Percentiles rank a stretch among this genome's conserved stretches.
These are phyloP conservation scores for Drosophila algonquin DNA, from an alignment of 2,888 invertebrate species.

Conservation along the genomic window DNA sequence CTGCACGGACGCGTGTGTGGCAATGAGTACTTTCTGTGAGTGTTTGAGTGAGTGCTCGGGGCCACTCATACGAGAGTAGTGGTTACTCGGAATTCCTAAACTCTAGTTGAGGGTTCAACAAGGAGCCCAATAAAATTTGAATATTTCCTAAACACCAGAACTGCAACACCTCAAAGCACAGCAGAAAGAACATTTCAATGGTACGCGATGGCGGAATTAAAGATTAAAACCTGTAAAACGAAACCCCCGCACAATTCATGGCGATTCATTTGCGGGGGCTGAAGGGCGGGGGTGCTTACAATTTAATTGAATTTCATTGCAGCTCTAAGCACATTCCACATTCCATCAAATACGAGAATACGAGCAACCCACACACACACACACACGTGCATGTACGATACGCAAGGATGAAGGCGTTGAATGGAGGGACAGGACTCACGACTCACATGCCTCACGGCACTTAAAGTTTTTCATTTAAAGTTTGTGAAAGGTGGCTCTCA, in stretches of 20 bases:
- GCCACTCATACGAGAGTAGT: slow-evolving; percentile 25
- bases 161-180: background rate
- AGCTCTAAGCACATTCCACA: slow-evolving; percentile 20
- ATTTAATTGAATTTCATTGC: slow-evolving; percentile 38
- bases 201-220: background rate
- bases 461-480: slow-evolving; percentile 77
- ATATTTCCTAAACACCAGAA: background rate
- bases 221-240: background rate
- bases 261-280: slow-evolving; percentile 9
- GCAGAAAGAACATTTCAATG: too few species aligned
- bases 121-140: background rate
- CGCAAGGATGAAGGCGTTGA: background rate
- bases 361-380: slow-evolving; percentile 12
- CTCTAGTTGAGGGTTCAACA: background rate
- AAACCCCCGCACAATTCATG: slow-evolving; percentile 12
- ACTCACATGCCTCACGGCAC: slow-evolving; percentile 51
- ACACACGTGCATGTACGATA: slow-evolving; percentile 27
- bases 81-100: slow-evolving; percentile 14
- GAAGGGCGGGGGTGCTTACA: slow-evolving; percentile 14
- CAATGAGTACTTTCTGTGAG: slow-evolving; percentile 10
- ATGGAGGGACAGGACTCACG: background rate
- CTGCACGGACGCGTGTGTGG: slow-evolving; percentile 47
- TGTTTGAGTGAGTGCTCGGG: slow-evolving; percentile 1
- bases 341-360: slow-evolving; percentile 18
- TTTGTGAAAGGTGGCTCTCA: slow-evolving; percentile 56